phyloP scores from a whole-genome alignment of 2,888 invertebrate species.

The Rhogogaster chlorosoma region DNA sequence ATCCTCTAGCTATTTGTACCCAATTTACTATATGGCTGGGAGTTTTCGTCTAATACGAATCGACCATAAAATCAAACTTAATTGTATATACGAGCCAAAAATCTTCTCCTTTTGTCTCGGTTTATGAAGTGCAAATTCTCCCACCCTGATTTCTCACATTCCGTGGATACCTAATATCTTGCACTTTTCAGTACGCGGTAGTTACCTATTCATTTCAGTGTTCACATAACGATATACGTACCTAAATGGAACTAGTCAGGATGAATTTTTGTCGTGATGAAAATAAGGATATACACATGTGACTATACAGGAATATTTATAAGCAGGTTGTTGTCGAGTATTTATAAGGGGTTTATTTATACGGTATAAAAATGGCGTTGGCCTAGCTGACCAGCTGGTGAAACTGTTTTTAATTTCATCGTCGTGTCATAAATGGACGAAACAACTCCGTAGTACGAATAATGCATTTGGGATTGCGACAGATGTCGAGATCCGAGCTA shows the following conservation, averaged over 20 bases:
- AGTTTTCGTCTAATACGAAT: not conserved
- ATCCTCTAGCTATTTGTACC: not conserved
- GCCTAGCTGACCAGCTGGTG: constrained; percentile 31
- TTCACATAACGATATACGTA: not conserved
- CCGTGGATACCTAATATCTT: not conserved
- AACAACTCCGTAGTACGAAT: constrained; percentile 33
- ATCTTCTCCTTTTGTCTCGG: not conserved
- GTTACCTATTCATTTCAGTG: not conserved
- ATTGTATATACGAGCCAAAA: not conserved
- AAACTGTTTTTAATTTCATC: constrained; percentile 47
- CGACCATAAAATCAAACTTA: not conserved
- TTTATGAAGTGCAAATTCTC: not conserved
- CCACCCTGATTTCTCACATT: not conserved
- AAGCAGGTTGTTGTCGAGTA: constrained; percentile 21
- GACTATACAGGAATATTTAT: constrained; percentile 17
- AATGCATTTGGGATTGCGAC: constrained; percentile 43
- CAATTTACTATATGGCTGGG: not conserved
- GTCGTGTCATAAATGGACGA: constrained; percentile 47
- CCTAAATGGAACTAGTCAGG: constrained; percentile 13
- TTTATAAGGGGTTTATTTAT: constrained; percentile 39
- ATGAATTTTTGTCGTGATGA: not conserved
- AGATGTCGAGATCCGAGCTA: not conserved
- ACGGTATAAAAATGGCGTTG: constrained; percentile 38
- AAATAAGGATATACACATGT: constrained; percentile 23
- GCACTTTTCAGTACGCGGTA: not conserved